Evolutionary conservation across 2,797 vertebrate species (phyloP), one percentile per base, ranked within the genome.

Genomic region (Syngnathus acus): DNA sequence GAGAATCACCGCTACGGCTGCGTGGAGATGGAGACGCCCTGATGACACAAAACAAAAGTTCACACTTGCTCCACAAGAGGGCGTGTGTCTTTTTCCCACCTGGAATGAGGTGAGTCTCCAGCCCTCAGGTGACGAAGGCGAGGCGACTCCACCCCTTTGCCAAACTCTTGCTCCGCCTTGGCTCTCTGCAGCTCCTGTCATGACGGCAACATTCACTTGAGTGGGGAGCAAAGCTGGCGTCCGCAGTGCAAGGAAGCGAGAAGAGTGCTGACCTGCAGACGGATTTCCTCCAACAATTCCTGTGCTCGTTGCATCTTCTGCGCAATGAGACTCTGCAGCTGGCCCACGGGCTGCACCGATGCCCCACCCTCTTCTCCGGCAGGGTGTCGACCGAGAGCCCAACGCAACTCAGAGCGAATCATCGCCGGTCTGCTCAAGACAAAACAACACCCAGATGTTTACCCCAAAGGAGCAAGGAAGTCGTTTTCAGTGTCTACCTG

Each of bases 301-400:
- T 95, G 95, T 72, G 97, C 97, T 90, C 94, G 90, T 84, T 96
- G 94, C 90, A 99, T 93, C 87, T 94, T 93, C 89, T 94, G 91
- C 39, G 91, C 93, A 39, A 99, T 96, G 66, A 98, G 90, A 82
- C 95, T 94, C 84, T 96, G 95, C 76, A 97, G 90, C 78, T 91
- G 91, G 43, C 89, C 91, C 1, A 94, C 91, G 40, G 90, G 92
- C 86, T 86, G 92, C 47, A 85, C 90, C 0, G 77, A 64, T 0
- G 74, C 64, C 23, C 61, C 72, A 0, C 26, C 80, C 84, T 66
- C 78, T 63, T 95, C 94, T 63, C 95, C 94, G 0, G 81, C 75
- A 0, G 84, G 79, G 37, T 71, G 69, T 1, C 76, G 79, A 0
- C 75, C 66, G 2, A 87, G 82, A 47, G 74, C 84, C 0, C 80